A percentile compares a stretch with the other conserved stretches of the same genome.
phyloP scores from a whole-genome alignment of 1,140 invertebrate species.

The Bombus consobrinus region DNA sequence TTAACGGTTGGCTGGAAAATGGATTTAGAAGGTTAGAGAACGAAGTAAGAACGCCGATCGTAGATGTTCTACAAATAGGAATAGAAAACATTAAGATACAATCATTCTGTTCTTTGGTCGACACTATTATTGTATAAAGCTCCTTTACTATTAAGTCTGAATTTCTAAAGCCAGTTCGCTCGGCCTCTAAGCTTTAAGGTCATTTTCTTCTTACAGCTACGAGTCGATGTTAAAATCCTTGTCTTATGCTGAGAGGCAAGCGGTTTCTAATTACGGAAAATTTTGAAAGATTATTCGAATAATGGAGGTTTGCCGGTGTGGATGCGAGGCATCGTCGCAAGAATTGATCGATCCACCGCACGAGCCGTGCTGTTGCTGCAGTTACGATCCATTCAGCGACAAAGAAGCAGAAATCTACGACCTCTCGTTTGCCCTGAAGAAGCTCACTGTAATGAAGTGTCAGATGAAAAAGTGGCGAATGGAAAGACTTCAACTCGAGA shows the following conservation, averaged over 20 bases:
- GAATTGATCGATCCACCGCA: conserved; percentile 60
- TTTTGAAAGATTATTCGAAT: not conserved
- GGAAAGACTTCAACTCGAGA: conserved; percentile 73
- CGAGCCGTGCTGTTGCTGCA: conserved; percentile 71
- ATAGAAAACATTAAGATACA: no score
- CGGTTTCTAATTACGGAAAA: not conserved
- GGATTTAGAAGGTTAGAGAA: not conserved
- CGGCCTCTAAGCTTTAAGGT: not conserved
- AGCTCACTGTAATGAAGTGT: conserved; percentile 76
- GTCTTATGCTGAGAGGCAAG: not conserved
- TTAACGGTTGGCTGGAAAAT: not conserved
- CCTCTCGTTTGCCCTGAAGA: conserved; percentile 73
- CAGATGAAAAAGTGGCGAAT: conserved; percentile 78
- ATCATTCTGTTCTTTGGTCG: no score
- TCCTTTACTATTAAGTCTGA: not conserved
- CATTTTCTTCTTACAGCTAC: no score
- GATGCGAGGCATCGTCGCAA: conserved; percentile 58
- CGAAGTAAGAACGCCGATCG: not conserved
- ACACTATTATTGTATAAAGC: not conserved
- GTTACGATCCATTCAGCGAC: conserved; percentile 72
- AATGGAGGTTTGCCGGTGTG: conserved; percentile 66
- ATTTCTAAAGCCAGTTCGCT: not conserved
- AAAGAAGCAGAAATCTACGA: conserved; percentile 73
- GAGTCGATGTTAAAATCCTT: not conserved
- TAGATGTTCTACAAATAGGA: no score